Evolutionary conservation across 1,140 invertebrate species (phyloP), one percentile per base, ranked within the genome.

Genomic region (Aphelenchoides besseyi): DNA sequence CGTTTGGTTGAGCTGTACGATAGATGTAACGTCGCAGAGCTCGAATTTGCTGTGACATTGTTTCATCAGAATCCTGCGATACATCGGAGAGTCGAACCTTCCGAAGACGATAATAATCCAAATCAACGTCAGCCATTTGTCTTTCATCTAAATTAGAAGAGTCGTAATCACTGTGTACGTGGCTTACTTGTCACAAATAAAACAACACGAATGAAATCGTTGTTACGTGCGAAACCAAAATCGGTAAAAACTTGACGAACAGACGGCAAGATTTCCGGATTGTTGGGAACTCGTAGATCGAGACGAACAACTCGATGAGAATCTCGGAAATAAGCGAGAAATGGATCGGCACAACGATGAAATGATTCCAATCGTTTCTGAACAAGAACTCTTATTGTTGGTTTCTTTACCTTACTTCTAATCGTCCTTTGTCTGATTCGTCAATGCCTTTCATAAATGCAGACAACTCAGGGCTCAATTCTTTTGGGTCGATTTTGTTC

Each of bases 391-490:
- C n/a, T n/a, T n/a, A n/a, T n/a, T n/a, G n/a, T n/a, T n/a, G n/a
- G n/a, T n/a, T n/a, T n/a, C n/a, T n/a, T n/a, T n/a, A n/a, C n/a
- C n/a, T n/a, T n/a, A n/a, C n/a, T n/a, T 81, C 79, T 53, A 81
- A 36, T 55, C 80, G 64, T 8, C 79, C 79, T 54, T 81, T 81
- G 30, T 81, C 79, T 16, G 79, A 80, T 68, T 82, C 79, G 36
- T 81, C 79, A 48, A 80, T 62, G 23, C 75, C 76, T 52, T 72
- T 53, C 2, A 82, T 36, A 62, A 81, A 82, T 18, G 77, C 64
- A 12, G 33, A 77, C 28, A 74, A 68, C 53, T 81, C 79, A 36
- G 72, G 59, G 30, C 72, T 69, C n/a, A 83, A 36, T 29, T 81
- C 72, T 59, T 70, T 73, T 52, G 12, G 70, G 59, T 57, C 57